These are phyloP conservation scores for Nomada ruficornis DNA, from an alignment of 2,888 invertebrate species.

Conservation along the genomic window DNA sequence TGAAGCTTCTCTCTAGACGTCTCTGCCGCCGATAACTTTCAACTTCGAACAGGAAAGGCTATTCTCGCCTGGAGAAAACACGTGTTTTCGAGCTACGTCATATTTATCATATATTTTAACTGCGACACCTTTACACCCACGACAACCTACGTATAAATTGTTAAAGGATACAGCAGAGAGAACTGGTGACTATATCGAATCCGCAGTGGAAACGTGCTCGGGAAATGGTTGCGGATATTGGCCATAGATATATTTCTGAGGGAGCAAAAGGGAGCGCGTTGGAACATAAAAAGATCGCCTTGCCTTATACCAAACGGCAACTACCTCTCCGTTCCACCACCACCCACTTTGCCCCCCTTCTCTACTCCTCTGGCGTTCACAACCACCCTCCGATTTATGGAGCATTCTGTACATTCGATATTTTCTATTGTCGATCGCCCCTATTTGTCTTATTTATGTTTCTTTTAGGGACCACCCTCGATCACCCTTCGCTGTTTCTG, in stretches of 20 bases:
- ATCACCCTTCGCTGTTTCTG: slow-evolving; percentile 37
- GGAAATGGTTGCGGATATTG: slow-evolving; percentile 80
- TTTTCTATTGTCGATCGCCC: slow-evolving; percentile 84
- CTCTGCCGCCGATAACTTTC: slow-evolving; percentile 56
- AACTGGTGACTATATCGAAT: slow-evolving; percentile 69
- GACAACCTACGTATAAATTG: slow-evolving; percentile 16
- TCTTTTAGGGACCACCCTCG: slow-evolving; percentile 78
- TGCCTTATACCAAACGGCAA: slow-evolving; percentile 76
- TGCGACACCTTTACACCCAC: neutral
- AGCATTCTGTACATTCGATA: slow-evolving; percentile 83
- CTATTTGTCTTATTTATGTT: slow-evolving; percentile 84
- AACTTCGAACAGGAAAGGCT: slow-evolving; percentile 26
- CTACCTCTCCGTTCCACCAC: slow-evolving; percentile 31
- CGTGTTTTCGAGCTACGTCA: neutral
- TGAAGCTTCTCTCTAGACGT: slow-evolving; percentile 52
- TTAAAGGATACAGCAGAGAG: neutral
- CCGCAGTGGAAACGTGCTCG: slow-evolving; percentile 74
- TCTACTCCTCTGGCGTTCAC: slow-evolving; percentile 46
- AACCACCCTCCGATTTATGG: slow-evolving; percentile 82
- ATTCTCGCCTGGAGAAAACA: slow-evolving; percentile 4
- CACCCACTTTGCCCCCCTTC: slow-evolving; percentile 27
- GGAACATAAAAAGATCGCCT: slow-evolving; percentile 83
- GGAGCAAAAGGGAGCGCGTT: slow-evolving; percentile 80
- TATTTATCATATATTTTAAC: neutral
- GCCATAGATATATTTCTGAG: slow-evolving; percentile 75